A percentile compares a stretch with the other conserved stretches of the same genome.
Evolutionary conservation across 2,888 invertebrate genomes (phyloP).

Genomic region (Mythimna loreyi): DNA sequence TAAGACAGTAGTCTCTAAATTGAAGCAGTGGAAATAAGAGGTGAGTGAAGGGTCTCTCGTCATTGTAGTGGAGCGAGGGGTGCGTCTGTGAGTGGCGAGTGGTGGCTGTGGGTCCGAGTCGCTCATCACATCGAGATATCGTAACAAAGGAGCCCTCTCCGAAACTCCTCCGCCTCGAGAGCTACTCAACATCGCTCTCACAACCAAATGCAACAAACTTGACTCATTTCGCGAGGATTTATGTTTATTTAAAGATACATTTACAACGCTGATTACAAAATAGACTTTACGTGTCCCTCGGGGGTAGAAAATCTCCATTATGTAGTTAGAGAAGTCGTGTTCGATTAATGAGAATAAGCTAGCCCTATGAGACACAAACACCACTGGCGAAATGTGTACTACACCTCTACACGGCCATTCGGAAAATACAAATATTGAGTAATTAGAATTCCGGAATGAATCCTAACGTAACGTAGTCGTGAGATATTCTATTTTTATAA

Average conservation of each 20-base stretch:
- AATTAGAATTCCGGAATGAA: background rate
- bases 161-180: conserved; percentile 9
- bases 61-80: conserved; percentile 4
- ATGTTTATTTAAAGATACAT: background rate
- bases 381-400: background rate
- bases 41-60: conserved; percentile 24
- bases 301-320: background rate
- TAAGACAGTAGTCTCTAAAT: background rate
- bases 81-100: background rate
- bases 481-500: background rate
- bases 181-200: conserved; percentile 15
- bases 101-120: conserved; percentile 1
- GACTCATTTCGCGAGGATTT: background rate
- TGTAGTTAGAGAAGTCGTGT: background rate
- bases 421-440: background rate
- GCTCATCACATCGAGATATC: conserved; percentile 55
- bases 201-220: conserved; percentile 19
- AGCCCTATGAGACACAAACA: background rate
- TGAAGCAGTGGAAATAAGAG: conserved; percentile 29
- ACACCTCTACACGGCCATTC: background rate
- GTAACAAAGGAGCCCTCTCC: conserved; percentile 40
- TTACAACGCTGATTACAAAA: conserved; percentile 3
- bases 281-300: background rate
- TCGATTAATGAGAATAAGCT: background rate
- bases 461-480: background rate